Conservation (phyloP, 1,140 invertebrate species). For the Saccostrea glomerata region DNA sequence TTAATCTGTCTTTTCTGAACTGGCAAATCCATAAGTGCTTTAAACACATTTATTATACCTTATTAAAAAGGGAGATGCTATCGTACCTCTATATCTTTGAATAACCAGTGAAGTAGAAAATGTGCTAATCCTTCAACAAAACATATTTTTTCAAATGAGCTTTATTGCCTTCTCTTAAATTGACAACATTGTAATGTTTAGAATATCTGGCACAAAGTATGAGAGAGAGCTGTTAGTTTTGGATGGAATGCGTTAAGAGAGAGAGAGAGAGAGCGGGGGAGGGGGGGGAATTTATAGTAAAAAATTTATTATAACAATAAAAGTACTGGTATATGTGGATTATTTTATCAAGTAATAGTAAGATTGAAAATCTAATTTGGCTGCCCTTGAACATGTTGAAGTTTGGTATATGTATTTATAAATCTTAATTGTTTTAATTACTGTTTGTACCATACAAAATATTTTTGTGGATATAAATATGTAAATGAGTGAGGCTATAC, state of each 20-base stretch:
- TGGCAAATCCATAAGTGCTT: neutral
- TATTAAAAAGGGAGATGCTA: neutral
- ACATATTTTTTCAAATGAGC: neutral
- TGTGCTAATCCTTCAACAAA: neutral
- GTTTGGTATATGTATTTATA: too few relatives aligned
- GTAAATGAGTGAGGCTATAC: too few relatives aligned
- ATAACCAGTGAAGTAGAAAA: neutral
- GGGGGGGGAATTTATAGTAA: too few relatives aligned
- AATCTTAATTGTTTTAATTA: too few relatives aligned
- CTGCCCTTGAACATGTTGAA: too few relatives aligned
- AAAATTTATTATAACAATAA: too few relatives aligned
- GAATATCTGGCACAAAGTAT: neutral
- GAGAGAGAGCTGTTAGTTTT: neutral
- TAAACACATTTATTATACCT: neutral
- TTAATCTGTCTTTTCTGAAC: neutral
- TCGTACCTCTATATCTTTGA: neutral
- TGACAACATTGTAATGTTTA: neutral
- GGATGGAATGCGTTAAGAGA: neutral
- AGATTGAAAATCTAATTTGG: too few relatives aligned
- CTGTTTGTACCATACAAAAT: too few relatives aligned
- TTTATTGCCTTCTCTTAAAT: neutral
- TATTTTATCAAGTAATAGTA: too few relatives aligned
- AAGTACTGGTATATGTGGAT: too few relatives aligned
- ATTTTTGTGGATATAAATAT: too few relatives aligned
- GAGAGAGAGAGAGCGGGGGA: too few relatives aligned